Evolutionary conservation across 2,113 vertebrate genomes (phyloP).

Genomic region (Zosterops lateralis): DNA sequence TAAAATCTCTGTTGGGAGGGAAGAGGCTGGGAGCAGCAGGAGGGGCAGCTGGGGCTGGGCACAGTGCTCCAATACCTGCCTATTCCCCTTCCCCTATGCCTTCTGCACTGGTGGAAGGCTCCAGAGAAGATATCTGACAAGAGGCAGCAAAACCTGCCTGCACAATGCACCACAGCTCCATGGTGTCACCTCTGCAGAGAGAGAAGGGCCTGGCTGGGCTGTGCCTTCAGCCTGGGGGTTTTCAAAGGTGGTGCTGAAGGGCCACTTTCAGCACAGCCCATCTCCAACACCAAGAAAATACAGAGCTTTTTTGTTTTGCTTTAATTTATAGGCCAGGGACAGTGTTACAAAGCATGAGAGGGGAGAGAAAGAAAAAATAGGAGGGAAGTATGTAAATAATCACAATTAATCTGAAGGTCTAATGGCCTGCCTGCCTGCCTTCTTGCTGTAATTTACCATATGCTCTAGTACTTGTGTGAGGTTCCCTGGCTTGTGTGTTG

Average conservation of each 20-base stretch:
- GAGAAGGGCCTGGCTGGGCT: neutral
- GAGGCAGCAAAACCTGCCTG: neutral
- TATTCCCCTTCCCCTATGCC: neutral
- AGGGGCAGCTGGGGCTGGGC: neutral
- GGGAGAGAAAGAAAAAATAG: neutral
- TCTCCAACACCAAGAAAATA: neutral
- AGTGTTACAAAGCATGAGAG: neutral
- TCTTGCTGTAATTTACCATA: conserved; percentile 45
- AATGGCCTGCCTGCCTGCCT: neutral
- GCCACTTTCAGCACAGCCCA: neutral
- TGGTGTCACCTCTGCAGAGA: neutral
- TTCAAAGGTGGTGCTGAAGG: neutral
- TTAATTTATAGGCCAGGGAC: neutral
- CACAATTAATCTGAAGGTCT: conserved; percentile 37
- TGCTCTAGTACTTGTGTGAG: conserved; percentile 38
- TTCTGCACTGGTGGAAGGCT: neutral
- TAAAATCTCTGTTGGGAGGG: neutral
- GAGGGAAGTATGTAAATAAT: conserved; percentile 39
- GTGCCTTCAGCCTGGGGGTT: fast-evolving
- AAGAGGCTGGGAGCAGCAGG: neutral
- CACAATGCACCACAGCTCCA: no score
- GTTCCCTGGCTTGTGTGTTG: conserved; percentile 17
- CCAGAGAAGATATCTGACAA: fast-evolving
- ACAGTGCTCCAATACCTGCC: neutral
- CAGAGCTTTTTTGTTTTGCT: neutral